These are phyloP conservation scores for Neodiprion lecontei DNA, from an alignment of 1,140 invertebrate species.

Conservation along the genomic window DNA sequence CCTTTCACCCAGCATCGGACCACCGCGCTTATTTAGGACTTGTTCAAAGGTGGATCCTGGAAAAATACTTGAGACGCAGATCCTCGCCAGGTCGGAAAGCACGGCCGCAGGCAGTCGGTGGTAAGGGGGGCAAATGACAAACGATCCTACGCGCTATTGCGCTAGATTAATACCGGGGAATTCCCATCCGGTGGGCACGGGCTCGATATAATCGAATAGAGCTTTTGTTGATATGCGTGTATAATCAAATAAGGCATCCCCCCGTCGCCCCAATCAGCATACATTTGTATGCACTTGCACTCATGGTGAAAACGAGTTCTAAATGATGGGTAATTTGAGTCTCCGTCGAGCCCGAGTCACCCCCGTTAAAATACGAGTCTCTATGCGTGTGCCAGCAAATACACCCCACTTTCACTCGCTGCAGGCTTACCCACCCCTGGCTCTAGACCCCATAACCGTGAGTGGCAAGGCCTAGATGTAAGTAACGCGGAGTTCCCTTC, in stretches of 20 bases:
- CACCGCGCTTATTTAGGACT: no score
- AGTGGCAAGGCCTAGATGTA: background rate
- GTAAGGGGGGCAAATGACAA: background rate
- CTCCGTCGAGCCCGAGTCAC: background rate
- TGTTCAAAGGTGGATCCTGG: background rate
- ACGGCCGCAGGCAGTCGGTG: no score
- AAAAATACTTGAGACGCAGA: background rate
- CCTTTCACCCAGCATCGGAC: no score
- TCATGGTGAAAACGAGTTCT: constrained; percentile 55
- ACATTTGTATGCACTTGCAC: constrained; percentile 48
- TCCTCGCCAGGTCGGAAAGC: background rate
- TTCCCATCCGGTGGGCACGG: background rate
- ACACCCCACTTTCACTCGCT: background rate
- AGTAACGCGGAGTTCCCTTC: background rate
- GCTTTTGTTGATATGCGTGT: constrained; percentile 26
- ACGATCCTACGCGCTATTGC: background rate
- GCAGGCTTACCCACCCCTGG: no score
- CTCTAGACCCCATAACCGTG: background rate
- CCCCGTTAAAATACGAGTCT: background rate
- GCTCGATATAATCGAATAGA: constrained; percentile 40
- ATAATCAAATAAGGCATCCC: constrained; percentile 31
- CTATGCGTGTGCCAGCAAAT: background rate
- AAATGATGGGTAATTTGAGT: constrained; percentile 59
- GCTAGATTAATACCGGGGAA: background rate
- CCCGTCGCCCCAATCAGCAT: constrained; percentile 35